Evolutionary conservation across 2,888 invertebrate species (phyloP).

Genomic region (Cylindroiulus punctatus): DNA sequence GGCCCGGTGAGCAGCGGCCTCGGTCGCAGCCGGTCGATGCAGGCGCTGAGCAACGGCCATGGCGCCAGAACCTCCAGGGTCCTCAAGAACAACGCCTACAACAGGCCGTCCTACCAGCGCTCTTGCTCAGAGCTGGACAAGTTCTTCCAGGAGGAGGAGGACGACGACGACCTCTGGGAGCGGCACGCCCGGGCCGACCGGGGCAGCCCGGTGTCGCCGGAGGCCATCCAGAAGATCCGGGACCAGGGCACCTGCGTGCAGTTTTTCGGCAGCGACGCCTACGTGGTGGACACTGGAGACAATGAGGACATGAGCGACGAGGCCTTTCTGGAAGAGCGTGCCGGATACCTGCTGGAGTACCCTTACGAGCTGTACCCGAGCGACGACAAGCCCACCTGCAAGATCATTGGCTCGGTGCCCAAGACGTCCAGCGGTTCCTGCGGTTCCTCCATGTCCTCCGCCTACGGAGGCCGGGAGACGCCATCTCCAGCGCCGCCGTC

Average conservation of each 20-base stretch:
- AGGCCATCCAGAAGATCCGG: slow-evolving; percentile 85
- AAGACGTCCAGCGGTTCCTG: slow-evolving; percentile 44
- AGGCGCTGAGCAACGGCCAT: slow-evolving; percentile 36
- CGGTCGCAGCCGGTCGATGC: slow-evolving; percentile 47
- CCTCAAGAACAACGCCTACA: background rate
- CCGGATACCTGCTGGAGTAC: slow-evolving; percentile 50
- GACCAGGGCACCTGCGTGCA: slow-evolving; percentile 90
- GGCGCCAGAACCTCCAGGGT: background rate
- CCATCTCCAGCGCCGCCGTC: slow-evolving; percentile 24
- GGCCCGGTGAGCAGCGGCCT: background rate
- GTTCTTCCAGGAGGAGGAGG: slow-evolving; percentile 37
- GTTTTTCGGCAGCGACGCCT: slow-evolving; percentile 86
- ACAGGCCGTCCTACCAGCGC: slow-evolving; percentile 14
- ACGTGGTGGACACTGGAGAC: slow-evolving; percentile 73
- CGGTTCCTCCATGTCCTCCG: slow-evolving; percentile 35
- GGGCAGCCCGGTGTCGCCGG: slow-evolving; percentile 67
- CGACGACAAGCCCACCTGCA: slow-evolving; percentile 17
- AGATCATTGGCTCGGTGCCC: slow-evolving; percentile 55
- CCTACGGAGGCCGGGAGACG: slow-evolving; percentile 9
- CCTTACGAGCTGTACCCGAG: slow-evolving; percentile 13
- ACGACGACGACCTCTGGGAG: slow-evolving; percentile 51
- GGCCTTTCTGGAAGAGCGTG: background rate
- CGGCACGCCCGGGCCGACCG: slow-evolving; percentile 35
- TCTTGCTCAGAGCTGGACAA: slow-evolving; percentile 54
- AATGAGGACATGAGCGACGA: slow-evolving; percentile 46